Evolutionary conservation across 2,888 invertebrate genomes (phyloP).

Genomic region (Kuschelorhynchus macadamiae): DNA sequence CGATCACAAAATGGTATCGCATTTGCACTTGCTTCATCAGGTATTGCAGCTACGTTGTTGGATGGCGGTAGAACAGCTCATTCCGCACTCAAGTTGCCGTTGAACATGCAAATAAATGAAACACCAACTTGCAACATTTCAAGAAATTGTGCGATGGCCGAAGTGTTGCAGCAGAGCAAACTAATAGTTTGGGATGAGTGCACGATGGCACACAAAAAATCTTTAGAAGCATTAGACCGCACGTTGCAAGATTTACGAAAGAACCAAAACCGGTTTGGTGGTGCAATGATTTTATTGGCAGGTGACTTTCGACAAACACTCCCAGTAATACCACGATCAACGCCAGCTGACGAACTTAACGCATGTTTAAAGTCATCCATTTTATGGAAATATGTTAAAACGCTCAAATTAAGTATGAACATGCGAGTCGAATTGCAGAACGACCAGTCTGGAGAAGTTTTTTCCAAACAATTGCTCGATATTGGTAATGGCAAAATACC

Average conservation of each 20-base stretch:
- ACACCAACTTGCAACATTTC: background rate
- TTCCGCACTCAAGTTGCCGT: too few relatives aligned
- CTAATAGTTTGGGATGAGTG: too few relatives aligned
- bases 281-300: too few relatives aligned
- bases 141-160: background rate
- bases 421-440: constrained; percentile 49
- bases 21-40: too few relatives aligned
- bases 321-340: constrained; percentile 56
- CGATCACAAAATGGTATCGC: too few relatives aligned
- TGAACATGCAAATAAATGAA: too few relatives aligned
- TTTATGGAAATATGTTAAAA: constrained; percentile 48
- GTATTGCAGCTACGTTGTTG: too few relatives aligned
- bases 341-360: constrained; percentile 55
- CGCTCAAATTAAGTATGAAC: constrained; percentile 55
- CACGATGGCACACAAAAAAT: too few relatives aligned
- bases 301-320: constrained; percentile 23
- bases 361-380: background rate
- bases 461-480: constrained; percentile 53
- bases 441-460: constrained; percentile 54
- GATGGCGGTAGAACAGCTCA: too few relatives aligned
- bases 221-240: constrained; percentile 7
- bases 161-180: too few relatives aligned
- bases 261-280: background rate
- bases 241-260: constrained; percentile 10
- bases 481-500: constrained; percentile 52